A percentile compares a stretch with the other conserved stretches of the same genome.
Conservation (phyloP, 2,113 vertebrate genomes). For the Potamarius usumacintae region DNA sequence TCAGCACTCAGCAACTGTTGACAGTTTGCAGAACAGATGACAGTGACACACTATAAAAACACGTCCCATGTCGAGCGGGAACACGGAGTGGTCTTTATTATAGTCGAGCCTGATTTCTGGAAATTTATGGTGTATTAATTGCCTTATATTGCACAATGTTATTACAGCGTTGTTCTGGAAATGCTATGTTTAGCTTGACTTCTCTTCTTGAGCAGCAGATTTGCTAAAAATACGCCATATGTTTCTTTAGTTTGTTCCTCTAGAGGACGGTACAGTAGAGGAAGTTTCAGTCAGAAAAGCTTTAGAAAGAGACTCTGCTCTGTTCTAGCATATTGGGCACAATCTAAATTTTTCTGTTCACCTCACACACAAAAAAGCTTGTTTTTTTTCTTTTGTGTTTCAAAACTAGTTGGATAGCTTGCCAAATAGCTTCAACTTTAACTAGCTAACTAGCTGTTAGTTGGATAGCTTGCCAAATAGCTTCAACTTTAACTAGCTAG, state of each 20-base stretch:
- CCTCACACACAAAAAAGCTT: background rate
- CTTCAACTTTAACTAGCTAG: no score
- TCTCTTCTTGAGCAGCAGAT: background rate
- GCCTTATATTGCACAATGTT: background rate
- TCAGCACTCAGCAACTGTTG: slow-evolving; percentile 59
- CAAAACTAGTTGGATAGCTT: no score
- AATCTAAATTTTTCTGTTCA: background rate
- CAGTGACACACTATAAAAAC: slow-evolving; percentile 20
- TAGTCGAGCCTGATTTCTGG: background rate
- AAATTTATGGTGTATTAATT: background rate
- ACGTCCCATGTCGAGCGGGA: background rate
- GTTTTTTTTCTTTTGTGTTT: no score
- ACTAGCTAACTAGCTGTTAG: no score
- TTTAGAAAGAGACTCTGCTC: background rate
- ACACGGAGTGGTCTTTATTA: background rate
- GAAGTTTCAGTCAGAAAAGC: background rate
- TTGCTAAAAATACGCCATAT: background rate
- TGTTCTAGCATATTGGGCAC: background rate
- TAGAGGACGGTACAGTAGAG: background rate
- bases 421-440: no score
- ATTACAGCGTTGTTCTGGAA: background rate
- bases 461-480: no score
- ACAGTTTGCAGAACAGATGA: slow-evolving; percentile 27
- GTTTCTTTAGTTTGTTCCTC: background rate
- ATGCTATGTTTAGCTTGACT: background rate